phyloP scores from a whole-genome alignment of 37 sponge, comb jelly and placozoan species.

The Petrosia ficiformis region DNA sequence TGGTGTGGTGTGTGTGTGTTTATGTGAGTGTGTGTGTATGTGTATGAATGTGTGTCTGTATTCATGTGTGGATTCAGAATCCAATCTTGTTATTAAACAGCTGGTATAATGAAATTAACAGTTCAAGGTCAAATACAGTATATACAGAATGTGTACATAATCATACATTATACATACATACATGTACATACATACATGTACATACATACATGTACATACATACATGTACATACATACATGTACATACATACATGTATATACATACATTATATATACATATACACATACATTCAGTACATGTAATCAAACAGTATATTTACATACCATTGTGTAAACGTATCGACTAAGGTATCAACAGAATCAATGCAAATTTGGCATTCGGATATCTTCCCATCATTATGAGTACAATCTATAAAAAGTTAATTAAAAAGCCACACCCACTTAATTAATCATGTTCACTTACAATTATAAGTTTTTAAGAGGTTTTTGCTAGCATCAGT shows the following conservation, averaged over 20 bases:
- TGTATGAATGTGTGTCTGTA: no score
- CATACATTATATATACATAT: not conserved
- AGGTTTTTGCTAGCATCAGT: conserved; percentile 15
- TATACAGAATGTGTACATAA: no score
- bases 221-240: conserved; percentile 7
- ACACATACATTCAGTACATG: not conserved
- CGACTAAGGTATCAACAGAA: conserved; percentile 31
- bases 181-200: conserved; percentile 1
- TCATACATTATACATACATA: no score
- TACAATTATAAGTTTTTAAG: conserved; percentile 9
- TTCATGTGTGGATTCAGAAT: no score
- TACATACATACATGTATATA: not conserved
- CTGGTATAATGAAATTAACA: no score
- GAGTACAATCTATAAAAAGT: conserved; percentile 10
- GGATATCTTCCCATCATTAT: not conserved
- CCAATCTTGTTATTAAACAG: no score
- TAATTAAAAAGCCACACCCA: no score
- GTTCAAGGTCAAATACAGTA: no score
- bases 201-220: not conserved
- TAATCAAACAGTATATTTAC: no score
- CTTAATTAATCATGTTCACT: not conserved
- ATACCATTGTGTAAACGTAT: conserved; percentile 36
- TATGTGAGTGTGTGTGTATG: no score
- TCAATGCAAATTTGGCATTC: conserved; percentile 15
- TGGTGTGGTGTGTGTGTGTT: no score